Evolutionary conservation across 2,113 vertebrate species (phyloP), one percentile per base, ranked within the genome.

Genomic region (Cyprinus carpio): DNA sequence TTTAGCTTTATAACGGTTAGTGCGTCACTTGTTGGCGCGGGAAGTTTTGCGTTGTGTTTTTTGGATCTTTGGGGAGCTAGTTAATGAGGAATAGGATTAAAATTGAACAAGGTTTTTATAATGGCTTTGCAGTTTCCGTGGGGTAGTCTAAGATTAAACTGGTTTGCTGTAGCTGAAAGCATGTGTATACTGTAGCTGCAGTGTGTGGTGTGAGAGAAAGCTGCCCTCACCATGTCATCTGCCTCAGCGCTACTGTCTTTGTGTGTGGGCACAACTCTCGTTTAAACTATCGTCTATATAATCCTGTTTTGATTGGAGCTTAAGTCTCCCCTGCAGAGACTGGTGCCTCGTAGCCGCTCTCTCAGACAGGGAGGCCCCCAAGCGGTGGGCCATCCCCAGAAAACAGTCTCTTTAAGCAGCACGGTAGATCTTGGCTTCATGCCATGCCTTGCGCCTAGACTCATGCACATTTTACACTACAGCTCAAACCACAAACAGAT

Each of bases 401-500:
- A 86, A 86, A 76, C 49, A 31, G 60, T 85, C 65, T 87, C 46
- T 88, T 88, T 82, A 85, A 85, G 83, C 80, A 75, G 79, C 54
- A 56, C 25, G 87, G 34, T 51, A 37, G 82, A 80, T 67, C 58
- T 85, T 85, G 23, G 89, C 82, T 18, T 4, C 58, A 58, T 90
- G 91, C 92, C 94, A 93, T 89, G 90, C 88, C 90, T 91, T 80
- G 62, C 88, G 90, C 92, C 91, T 91, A 93, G 92, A 92, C 92
- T 49, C 90, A 93, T 92, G 91, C 91, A 91, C 88, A 82, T 77
- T 92, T 74, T 64, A 92, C 89, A 37, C 15, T 49, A 85, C 83
- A 31, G 84, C 87, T 89, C 92, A 90, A 93, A 93, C 92, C 93
- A 94, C 94, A 94, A 88, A 91, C 91, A 93, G 94, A 94, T 92